These are phyloP conservation scores for Pampusana beccarii DNA, from an alignment of 2,113 vertebrate species.

Conservation along the genomic window DNA sequence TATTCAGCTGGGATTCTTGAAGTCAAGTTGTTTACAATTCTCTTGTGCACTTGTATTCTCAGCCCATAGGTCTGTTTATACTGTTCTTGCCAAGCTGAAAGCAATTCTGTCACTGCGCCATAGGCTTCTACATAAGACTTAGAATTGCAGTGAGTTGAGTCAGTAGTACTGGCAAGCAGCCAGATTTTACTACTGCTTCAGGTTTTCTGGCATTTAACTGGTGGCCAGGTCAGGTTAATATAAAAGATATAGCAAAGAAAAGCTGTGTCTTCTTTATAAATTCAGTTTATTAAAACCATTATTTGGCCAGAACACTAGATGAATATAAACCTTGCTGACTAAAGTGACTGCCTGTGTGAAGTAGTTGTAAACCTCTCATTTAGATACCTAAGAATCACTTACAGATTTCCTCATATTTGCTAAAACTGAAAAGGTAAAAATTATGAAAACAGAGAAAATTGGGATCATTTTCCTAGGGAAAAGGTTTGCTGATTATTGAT, in stretches of 20 bases:
- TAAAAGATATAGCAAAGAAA: constrained; percentile 7
- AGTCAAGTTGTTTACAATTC: constrained; percentile 53
- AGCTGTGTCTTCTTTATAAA: not conserved
- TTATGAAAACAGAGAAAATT: not conserved
- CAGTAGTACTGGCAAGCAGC: not conserved
- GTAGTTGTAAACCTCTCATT: not conserved
- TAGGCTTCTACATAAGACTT: not conserved
- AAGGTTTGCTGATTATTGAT: not conserved
- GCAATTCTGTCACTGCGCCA: not conserved
- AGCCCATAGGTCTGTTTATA: constrained; percentile 47
- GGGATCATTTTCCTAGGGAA: not conserved
- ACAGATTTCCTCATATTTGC: not conserved
- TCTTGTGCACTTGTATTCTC: not conserved
- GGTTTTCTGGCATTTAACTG: constrained; percentile 45
- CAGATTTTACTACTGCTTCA: constrained; percentile 16
- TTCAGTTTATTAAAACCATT: not conserved
- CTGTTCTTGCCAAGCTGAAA: constrained; percentile 35
- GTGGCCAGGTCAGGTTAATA: constrained; percentile 17
- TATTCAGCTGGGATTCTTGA: constrained; percentile 45
- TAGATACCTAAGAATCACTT: not conserved
- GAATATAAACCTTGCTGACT: not conserved
- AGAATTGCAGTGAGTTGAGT: not conserved
- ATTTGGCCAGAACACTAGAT: not conserved
- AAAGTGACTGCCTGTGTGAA: not conserved
- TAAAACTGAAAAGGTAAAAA: not conserved